A percentile compares a stretch with the other conserved stretches of the same genome.
Evolutionary conservation across 2,797 vertebrate species (phyloP).

Genomic region (Setipinna tenuifilis): DNA sequence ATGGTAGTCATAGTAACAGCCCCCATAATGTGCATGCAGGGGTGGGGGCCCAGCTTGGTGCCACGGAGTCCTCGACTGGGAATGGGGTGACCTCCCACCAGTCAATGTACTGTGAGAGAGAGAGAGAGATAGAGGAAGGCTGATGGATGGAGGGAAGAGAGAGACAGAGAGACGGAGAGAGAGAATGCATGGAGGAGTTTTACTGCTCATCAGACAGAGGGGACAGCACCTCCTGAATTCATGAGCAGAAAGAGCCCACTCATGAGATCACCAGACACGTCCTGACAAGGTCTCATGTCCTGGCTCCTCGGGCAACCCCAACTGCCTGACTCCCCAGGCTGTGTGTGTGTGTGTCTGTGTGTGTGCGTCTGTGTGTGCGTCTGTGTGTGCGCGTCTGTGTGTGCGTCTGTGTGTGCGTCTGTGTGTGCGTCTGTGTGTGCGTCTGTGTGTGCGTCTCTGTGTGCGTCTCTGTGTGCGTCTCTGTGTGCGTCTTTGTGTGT

Average conservation of each 20-base stretch:
- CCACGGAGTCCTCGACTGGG: background rate
- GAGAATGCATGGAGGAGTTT: background rate
- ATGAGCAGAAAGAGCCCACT: background rate
- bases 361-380: background rate
- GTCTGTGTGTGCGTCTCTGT: background rate
- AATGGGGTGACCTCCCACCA: background rate
- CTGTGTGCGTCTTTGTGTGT: background rate
- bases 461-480: no score
- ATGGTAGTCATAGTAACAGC: constrained; percentile 12
- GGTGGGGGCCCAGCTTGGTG: background rate
- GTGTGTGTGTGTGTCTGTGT: background rate
- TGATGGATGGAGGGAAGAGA: background rate
- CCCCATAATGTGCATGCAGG: background rate
- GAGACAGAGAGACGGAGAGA: background rate
- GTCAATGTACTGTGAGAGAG: no score
- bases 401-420: background rate
- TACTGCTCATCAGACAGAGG: background rate
- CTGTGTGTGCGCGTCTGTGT: background rate
- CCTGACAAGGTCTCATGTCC: background rate
- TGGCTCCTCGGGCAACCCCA: background rate
- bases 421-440: background rate
- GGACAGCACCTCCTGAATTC: background rate
- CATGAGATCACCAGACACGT: background rate
- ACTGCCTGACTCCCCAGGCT: background rate
- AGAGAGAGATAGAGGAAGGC: background rate